Evolutionary conservation across 2,113 vertebrate genomes (phyloP).

Genomic region (Otolemur garnettii): DNA sequence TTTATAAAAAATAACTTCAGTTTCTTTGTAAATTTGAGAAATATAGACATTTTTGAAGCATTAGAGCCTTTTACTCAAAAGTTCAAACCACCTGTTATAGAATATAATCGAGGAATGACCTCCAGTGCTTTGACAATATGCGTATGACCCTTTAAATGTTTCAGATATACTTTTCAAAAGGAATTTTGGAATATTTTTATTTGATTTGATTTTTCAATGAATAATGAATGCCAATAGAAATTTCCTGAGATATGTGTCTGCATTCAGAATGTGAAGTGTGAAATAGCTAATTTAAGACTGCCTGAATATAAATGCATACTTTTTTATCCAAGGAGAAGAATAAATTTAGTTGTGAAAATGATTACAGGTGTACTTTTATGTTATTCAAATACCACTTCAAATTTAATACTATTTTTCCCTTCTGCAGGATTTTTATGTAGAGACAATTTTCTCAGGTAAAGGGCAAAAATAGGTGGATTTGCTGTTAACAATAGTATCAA

Average conservation of each 20-base stretch:
- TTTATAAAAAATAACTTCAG: slow-evolving; percentile 42
- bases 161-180: slow-evolving; percentile 63
- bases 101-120: slow-evolving; percentile 27
- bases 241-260: slow-evolving; percentile 71
- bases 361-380: slow-evolving; percentile 64
- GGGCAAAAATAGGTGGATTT: slow-evolving; percentile 48
- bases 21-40: slow-evolving; percentile 61
- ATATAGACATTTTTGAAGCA: not conserved
- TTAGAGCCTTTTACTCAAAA: not conserved
- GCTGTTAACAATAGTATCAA: slow-evolving; percentile 44
- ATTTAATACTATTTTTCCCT: slow-evolving; percentile 61
- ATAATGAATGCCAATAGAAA: slow-evolving; percentile 69
- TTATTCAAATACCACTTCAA: slow-evolving; percentile 69
- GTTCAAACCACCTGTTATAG: slow-evolving; percentile 13
- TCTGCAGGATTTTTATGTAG: slow-evolving; percentile 51
- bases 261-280: slow-evolving; percentile 65
- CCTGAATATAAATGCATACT: slow-evolving; percentile 74
- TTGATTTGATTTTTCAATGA: slow-evolving; percentile 74
- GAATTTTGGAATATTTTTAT: slow-evolving; percentile 60
- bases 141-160: slow-evolving; percentile 26
- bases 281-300: slow-evolving; percentile 75
- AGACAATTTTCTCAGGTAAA: slow-evolving; percentile 61
- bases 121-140: not conserved
- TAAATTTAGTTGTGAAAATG: slow-evolving; percentile 73
- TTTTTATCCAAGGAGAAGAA: slow-evolving; percentile 69